Conservation (phyloP, 2,888 invertebrate genomes). For the Petrolisthes manimaculis region DNA sequence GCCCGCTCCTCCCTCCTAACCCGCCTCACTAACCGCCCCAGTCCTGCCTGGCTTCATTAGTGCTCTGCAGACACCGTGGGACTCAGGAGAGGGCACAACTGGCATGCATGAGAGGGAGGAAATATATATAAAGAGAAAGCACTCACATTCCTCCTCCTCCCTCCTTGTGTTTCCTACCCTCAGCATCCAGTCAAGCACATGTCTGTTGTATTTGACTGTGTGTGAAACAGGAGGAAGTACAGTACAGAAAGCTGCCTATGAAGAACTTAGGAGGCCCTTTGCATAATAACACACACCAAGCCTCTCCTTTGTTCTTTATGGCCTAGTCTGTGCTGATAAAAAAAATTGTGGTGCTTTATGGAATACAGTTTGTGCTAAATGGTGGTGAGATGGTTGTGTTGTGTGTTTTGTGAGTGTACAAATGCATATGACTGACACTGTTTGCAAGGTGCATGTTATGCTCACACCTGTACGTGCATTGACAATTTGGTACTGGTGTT, state of each 20-base stretch:
- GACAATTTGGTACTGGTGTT: constrained; percentile 5
- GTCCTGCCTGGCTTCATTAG: constrained; percentile 60
- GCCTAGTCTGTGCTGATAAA: too few relatives aligned
- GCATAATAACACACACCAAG: too few relatives aligned
- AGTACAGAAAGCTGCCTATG: too few relatives aligned
- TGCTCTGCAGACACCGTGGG: background rate
- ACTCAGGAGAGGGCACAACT: background rate
- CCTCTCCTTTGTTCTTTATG: too few relatives aligned
- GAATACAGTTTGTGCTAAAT: too few relatives aligned
- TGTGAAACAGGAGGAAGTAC: too few relatives aligned
- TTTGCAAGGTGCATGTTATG: background rate
- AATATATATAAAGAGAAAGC: background rate
- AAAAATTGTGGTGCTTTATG: too few relatives aligned
- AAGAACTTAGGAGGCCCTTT: too few relatives aligned
- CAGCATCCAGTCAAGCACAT: too few relatives aligned
- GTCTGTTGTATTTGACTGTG: too few relatives aligned
- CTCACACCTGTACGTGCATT: constrained; percentile 18
- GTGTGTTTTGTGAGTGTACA: background rate
- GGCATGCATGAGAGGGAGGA: background rate
- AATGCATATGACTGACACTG: background rate
- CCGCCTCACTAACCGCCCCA: constrained; percentile 59
- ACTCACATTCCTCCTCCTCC: background rate
- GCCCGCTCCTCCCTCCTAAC: constrained; percentile 56
- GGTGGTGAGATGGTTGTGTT: background rate
- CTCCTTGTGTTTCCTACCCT: too few relatives aligned